Percentiles rank a stretch among this genome's conserved stretches.
These are phyloP conservation scores for Pipistrellus nathusii DNA, from an alignment of 2,797 vertebrate genomes.

Conservation along the genomic window DNA sequence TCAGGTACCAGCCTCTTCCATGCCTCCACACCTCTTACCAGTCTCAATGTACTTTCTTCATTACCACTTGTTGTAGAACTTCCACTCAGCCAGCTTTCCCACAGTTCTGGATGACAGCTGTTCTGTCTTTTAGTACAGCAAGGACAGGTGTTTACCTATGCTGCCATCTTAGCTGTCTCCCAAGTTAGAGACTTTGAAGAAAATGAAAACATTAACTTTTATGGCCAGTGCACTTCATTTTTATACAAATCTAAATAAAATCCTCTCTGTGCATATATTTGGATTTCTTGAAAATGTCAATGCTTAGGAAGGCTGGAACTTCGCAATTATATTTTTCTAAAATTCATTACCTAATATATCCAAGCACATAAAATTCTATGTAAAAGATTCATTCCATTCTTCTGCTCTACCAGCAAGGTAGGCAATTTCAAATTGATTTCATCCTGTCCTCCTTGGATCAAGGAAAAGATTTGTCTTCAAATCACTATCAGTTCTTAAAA, in stretches of 20 bases:
- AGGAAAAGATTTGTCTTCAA: neutral
- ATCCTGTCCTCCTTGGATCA: neutral
- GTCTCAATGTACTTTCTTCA: too few species aligned
- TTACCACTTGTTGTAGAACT: too few species aligned
- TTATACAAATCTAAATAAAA: neutral
- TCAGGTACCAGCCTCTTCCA: accelerated
- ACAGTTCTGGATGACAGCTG: too few species aligned
- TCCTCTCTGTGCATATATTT: neutral
- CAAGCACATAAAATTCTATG: neutral
- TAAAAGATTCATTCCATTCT: neutral
- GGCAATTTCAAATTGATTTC: neutral
- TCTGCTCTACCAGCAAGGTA: neutral
- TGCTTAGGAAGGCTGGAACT: neutral
- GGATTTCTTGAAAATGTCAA: neutral
- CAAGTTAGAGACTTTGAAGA: neutral
- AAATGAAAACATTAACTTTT: slow-evolving; percentile 3
- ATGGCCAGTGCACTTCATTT: neutral
- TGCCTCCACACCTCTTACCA: too few species aligned
- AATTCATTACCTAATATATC: neutral
- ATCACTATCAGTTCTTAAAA: neutral
- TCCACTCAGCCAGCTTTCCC: too few species aligned
- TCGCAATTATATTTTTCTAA: neutral
- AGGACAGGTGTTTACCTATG: too few species aligned
- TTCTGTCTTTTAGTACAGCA: too few species aligned
- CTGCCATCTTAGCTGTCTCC: too few species aligned